These are phyloP conservation scores for Eulemur rufifrons DNA, from an alignment of 2,113 vertebrate genomes.

Conservation along the genomic window DNA sequence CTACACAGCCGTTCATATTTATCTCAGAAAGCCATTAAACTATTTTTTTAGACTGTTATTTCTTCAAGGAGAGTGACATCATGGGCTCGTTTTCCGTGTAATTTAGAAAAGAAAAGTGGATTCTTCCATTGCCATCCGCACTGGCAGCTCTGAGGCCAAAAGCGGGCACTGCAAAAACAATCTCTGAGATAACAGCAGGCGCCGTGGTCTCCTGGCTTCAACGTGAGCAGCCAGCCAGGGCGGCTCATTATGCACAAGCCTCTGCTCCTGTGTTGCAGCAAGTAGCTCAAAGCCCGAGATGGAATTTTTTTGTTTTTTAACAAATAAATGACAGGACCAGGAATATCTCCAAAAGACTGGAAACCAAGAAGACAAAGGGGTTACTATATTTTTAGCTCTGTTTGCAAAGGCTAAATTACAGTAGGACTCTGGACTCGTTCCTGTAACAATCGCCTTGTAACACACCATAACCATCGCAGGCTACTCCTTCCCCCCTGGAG, in stretches of 20 bases:
- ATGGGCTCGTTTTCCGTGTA: not conserved
- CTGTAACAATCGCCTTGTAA: slow-evolving; percentile 9
- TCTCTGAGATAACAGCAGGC: not conserved
- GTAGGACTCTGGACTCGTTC: not conserved
- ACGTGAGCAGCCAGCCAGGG: not conserved
- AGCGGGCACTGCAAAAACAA: not conserved
- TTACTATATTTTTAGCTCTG: slow-evolving; percentile 41
- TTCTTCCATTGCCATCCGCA: not conserved
- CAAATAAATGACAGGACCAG: slow-evolving; percentile 49
- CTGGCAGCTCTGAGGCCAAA: not conserved
- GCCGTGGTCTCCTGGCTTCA: not conserved
- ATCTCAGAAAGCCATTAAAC: slow-evolving; percentile 20
- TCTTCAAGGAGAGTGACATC: slow-evolving; percentile 38
- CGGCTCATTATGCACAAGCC: not conserved
- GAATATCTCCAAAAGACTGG: not conserved
- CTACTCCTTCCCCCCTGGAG: not conserved
- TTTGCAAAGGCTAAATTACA: slow-evolving; percentile 50
- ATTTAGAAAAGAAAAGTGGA: slow-evolving; percentile 40
- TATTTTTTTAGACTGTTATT: not conserved
- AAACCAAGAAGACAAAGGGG: slow-evolving; percentile 40
- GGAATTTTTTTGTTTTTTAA: not conserved
- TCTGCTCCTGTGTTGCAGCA: not conserved
- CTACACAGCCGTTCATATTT: not conserved
- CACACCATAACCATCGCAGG: not conserved
- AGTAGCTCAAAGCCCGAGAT: not conserved